A percentile compares a stretch with the other conserved stretches of the same genome.
phyloP scores from a whole-genome alignment of 2,888 invertebrate genomes.

The Sipunculus nudus region DNA sequence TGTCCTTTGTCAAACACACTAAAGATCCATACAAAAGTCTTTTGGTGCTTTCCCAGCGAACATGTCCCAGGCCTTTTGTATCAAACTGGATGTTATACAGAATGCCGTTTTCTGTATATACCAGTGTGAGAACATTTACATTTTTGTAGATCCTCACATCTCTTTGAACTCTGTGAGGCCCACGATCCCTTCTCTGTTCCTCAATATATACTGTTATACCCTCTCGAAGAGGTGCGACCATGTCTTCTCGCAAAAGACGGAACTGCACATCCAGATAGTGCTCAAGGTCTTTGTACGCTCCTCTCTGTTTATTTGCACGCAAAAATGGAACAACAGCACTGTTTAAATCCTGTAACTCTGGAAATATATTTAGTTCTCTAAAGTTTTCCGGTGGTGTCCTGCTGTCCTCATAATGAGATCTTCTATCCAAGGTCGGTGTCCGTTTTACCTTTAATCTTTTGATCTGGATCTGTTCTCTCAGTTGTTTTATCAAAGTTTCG shows the following conservation, averaged over 20 bases:
- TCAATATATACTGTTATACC: conserved; percentile 68
- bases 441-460: no score
- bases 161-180: no score
- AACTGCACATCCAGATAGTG: conserved; percentile 84
- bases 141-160: conserved; percentile 47
- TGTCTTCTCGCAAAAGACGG: conserved; percentile 80
- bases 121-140: conserved; percentile 41
- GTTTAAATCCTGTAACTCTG: conserved; percentile 41
- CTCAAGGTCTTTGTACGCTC: conserved; percentile 73
- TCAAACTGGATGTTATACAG: conserved; percentile 22
- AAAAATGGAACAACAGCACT: conserved; percentile 65
- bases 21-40: conserved; percentile 77
- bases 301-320: conserved; percentile 72
- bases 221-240: conserved; percentile 76
- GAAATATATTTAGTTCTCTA: background rate
- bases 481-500: no score
- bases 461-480: no score
- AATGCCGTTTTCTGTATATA: conserved; percentile 42
- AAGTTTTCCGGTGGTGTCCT: background rate
- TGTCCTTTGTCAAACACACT: conserved; percentile 75
- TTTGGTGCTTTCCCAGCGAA: conserved; percentile 68
- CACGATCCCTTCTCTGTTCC: conserved; percentile 27
- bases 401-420: no score
- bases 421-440: conserved; percentile 5
- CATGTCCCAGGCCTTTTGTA: background rate